Evolutionary conservation across 2,113 vertebrate genomes (phyloP), one percentile per base, ranked within the genome.

Genomic region (Cygnus buccinator): DNA sequence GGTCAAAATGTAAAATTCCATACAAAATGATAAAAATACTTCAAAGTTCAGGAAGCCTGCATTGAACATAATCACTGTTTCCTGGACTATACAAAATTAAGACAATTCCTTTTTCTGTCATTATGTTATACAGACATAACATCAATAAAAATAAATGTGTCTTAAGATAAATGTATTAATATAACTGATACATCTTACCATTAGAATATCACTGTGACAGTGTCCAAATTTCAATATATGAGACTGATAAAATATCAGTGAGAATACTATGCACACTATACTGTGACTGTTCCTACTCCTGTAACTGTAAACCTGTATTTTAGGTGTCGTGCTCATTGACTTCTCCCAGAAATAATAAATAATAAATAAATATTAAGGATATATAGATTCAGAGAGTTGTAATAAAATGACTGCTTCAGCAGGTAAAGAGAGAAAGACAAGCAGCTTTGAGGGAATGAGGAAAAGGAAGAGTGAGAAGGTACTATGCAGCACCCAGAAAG

Each of bases 11-110:
- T 21, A 59, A 33, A 70, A 58, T 72, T 72, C 28, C 3, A 4
- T 33, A 22, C 18, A 67, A 71, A 87, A 63, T 28, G 8, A 41
- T 25, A 31, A 58, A 73, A 85, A 3, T 0, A 10, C 48, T 85
- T 68, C 39, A 73, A 77, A 88, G 11, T 18, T 46, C 16, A 52
- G n/a, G 23, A 83, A 79, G 3, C 3, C 31, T n/a, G 7, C n/a
- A 76, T 70, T 0, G 0, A 86, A 83, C 4, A 65, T 46, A 85
- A 85, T 13, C 4, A 4, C 8, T 44, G 6, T 35, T 28, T 23
- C 58, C 26, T 26, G 9, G 9, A 74, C 76, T 70, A 52, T 5
- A 33, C 6, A 59, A 75, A 93, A 93, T 85, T 82, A 84, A 68
- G 48, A 86, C 23, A 57, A 29, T 59, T 21, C 18, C 10, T 62